Evolutionary conservation across 1,140 invertebrate species (phyloP), one percentile per base, ranked within the genome.

Genomic region (Chelonus insularis): DNA sequence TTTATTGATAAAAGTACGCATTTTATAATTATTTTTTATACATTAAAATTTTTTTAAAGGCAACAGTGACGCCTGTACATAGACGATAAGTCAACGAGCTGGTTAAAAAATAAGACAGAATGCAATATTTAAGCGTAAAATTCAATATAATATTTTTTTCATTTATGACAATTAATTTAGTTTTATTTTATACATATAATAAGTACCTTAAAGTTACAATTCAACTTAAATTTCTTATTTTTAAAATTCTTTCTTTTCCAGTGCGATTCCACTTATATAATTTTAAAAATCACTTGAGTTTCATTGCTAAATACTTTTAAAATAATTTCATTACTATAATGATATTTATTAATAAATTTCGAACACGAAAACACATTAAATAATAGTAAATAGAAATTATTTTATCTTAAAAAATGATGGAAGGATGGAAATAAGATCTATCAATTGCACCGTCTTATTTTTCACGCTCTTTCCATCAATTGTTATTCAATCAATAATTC

Each of bases 11-110:
- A 45, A 45, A 16, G 9, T 45, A 21, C 8, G 20, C 23, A 23
- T 48, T 21, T 32, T 34, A 32, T 52, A 52, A 16, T 34, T 32
- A 32, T 50, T 50, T n/a, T 50, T 25, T 50, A 50, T 23, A 50
- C 23, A 50, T 50, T 16, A 16, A 43, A 34, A 34, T 14, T 25
- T 36, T 8, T 12, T 34, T 32, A 14, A 52, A 52, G 50, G 50
- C 50, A 52, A 52, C 50, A 32, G 50, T 52, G 50, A 52, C 6
- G 29, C 25, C 50, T 52, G 32, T 52, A 52, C 50, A 52, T 36
- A 34, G n/a, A 36, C 11, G 21, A 18, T 8, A 16, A 16, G 43
- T 16, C 36, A 39, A 5, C 21, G 18, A 45, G 41, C 20, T 48
- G 45, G 45, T 29, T 25, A 34, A 8, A 34, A 52, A 52, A 52